These are phyloP conservation scores for Hesperophylax magnus DNA, from an alignment of 1,140 invertebrate genomes.

Conservation along the genomic window DNA sequence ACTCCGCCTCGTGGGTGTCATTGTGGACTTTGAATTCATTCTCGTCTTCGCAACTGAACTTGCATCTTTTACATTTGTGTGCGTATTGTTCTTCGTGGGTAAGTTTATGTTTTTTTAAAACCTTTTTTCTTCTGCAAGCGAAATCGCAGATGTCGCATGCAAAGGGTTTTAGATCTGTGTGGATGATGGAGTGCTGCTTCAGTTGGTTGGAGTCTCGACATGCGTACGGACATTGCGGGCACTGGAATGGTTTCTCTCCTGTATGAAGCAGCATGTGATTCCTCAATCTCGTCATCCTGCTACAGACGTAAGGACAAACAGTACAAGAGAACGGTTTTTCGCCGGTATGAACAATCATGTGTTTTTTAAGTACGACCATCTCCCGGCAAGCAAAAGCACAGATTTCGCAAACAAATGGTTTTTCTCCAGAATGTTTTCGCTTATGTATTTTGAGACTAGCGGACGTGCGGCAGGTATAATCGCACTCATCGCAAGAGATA, in stretches of 20 bases:
- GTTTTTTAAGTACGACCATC: conserved; percentile 22
- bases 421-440: conserved; percentile 33
- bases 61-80: conserved; percentile 19
- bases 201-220: conserved; percentile 16
- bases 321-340: conserved; percentile 42
- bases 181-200: conserved; percentile 27
- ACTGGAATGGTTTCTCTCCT: conserved; percentile 20
- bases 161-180: conserved; percentile 29
- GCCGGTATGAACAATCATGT: conserved; percentile 34
- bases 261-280: conserved; percentile 31
- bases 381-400: conserved; percentile 21
- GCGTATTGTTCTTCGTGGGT: background rate
- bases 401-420: conserved; percentile 27
- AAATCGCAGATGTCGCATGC: conserved; percentile 35
- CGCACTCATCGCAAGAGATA: conserved; percentile 27
- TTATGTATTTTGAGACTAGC: conserved; percentile 25
- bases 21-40: conserved; percentile 11
- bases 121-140: background rate
- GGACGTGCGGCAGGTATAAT: conserved; percentile 27
- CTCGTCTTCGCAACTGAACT: background rate
- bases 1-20: conserved; percentile 1
- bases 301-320: conserved; percentile 30
- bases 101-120: conserved; percentile 13
- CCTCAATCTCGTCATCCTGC: background rate
- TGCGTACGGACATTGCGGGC: conserved; percentile 7